Evolutionary conservation across 1,140 invertebrate genomes (phyloP).

Genomic region (Spodoptera litura): DNA sequence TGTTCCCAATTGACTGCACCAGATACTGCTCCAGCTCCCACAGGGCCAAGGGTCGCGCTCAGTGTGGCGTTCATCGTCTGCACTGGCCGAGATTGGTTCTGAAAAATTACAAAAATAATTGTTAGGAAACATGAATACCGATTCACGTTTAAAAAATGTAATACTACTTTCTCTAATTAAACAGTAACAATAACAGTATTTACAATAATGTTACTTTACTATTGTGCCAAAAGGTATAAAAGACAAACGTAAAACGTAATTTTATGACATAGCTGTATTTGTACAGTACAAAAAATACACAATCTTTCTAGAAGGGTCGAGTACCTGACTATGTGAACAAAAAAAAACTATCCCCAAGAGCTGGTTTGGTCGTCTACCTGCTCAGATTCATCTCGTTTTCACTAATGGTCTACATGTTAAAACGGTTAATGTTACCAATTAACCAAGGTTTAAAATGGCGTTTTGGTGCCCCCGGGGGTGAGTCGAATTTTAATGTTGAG

Average conservation of each 20-base stretch:
- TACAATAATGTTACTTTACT: not conserved
- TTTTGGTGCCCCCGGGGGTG: slow-evolving; percentile 68
- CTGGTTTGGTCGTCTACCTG: slow-evolving; percentile 77
- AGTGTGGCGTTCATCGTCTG: slow-evolving; percentile 76
- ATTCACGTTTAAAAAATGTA: too few species aligned
- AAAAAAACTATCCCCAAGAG: slow-evolving; percentile 64
- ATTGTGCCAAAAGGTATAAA: slow-evolving; percentile 43
- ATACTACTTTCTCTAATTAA: too few species aligned
- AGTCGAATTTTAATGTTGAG: slow-evolving; percentile 75
- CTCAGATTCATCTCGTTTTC: slow-evolving; percentile 68
- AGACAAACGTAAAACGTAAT: slow-evolving; percentile 25
- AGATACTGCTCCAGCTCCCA: slow-evolving; percentile 62
- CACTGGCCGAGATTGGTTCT: slow-evolving; percentile 84
- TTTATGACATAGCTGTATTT: slow-evolving; percentile 55
- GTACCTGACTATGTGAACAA: slow-evolving; percentile 79
- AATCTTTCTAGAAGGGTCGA: slow-evolving; percentile 67
- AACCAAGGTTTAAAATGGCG: slow-evolving; percentile 72
- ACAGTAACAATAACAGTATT: not conserved
- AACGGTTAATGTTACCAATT: slow-evolving; percentile 81
- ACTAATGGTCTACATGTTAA: slow-evolving; percentile 71
- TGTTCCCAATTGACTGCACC: slow-evolving; percentile 71
- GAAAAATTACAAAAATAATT: slow-evolving; percentile 58
- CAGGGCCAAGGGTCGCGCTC: slow-evolving; percentile 65
- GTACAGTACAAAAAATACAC: slow-evolving; percentile 63
- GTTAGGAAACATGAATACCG: not conserved